Evolutionary conservation across 2,888 invertebrate species (phyloP).

Genomic region (Antheraea yamamai): DNA sequence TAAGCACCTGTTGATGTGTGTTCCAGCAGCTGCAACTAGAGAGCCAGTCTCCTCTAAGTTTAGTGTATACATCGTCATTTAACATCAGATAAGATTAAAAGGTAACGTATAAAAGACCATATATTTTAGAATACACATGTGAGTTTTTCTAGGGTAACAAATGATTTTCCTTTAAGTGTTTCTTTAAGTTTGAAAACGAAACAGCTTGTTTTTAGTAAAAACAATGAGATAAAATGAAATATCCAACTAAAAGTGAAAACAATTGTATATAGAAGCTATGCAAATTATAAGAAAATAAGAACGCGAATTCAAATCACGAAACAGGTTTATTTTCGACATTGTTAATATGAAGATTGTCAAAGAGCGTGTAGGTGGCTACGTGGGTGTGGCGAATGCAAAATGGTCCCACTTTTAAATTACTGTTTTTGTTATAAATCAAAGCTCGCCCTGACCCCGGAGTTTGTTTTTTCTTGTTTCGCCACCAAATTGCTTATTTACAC

Average conservation of each 20-base stretch:
- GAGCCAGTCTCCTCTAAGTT: too few relatives aligned
- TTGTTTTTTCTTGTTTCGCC: constrained; percentile 23
- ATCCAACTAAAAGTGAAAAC: not conserved
- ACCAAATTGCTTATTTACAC: constrained; percentile 49
- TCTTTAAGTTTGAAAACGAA: not conserved
- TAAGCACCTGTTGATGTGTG: too few relatives aligned
- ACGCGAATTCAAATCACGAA: constrained; percentile 44
- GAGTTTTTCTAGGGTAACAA: too few relatives aligned
- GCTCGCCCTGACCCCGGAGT: constrained; percentile 32
- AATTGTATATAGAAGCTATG: not conserved
- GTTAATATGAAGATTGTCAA: constrained; percentile 39
- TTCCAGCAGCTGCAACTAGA: too few relatives aligned
- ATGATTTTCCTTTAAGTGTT: not conserved
- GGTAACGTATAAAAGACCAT: too few relatives aligned
- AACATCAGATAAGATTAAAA: too few relatives aligned
- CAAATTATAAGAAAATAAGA: constrained; percentile 30
- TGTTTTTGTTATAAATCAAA: constrained; percentile 35
- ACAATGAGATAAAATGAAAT: not conserved
- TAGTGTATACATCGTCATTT: too few relatives aligned
- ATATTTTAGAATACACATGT: too few relatives aligned
- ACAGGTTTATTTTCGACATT: constrained; percentile 49
- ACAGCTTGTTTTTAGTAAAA: not conserved
- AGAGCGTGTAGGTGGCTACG: constrained; percentile 32
- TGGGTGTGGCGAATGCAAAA: constrained; percentile 29
- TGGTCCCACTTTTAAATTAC: constrained; percentile 37